These are phyloP conservation scores for Conus ventricosus DNA, from an alignment of 1,140 invertebrate genomes.

Conservation along the genomic window DNA sequence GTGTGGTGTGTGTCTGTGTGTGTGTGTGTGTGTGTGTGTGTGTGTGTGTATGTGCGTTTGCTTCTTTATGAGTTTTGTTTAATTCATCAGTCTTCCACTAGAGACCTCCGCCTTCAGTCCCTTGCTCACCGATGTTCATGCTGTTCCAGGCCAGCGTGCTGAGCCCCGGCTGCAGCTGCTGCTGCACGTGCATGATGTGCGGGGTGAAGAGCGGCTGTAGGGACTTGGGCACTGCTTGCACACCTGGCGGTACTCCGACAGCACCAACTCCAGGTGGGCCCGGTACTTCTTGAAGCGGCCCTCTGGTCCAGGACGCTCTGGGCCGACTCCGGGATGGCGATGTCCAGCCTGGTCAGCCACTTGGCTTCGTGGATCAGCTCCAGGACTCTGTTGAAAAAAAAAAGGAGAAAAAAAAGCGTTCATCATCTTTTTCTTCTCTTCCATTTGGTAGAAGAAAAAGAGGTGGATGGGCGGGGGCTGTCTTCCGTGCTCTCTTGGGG, in stretches of 20 bases:
- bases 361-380: slow-evolving; percentile 73
- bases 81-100: neutral
- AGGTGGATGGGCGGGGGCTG: too few species aligned
- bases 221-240: slow-evolving; percentile 65
- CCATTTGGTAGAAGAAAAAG: too few species aligned
- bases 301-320: slow-evolving; percentile 68
- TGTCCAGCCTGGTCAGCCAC: slow-evolving; percentile 71
- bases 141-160: slow-evolving; percentile 74
- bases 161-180: slow-evolving; percentile 71
- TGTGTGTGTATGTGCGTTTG: too few species aligned
- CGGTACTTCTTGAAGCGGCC: slow-evolving; percentile 73
- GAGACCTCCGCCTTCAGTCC: neutral
- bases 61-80: too few species aligned
- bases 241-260: slow-evolving; percentile 65
- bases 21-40: too few species aligned
- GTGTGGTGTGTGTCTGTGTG: too few species aligned
- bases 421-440: too few species aligned
- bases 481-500: too few species aligned
- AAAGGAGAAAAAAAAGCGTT: too few species aligned
- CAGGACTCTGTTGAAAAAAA: slow-evolving; percentile 63
- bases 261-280: slow-evolving; percentile 70
- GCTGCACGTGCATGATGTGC: slow-evolving; percentile 67
- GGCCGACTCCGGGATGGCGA: slow-evolving; percentile 71
- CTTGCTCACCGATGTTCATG: slow-evolving; percentile 73
- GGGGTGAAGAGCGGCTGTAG: slow-evolving; percentile 65